Percentiles rank a stretch among this genome's conserved stretches.
Evolutionary conservation across 2,113 vertebrate genomes (phyloP).

Genomic region (Gallinago paraguaiae): DNA sequence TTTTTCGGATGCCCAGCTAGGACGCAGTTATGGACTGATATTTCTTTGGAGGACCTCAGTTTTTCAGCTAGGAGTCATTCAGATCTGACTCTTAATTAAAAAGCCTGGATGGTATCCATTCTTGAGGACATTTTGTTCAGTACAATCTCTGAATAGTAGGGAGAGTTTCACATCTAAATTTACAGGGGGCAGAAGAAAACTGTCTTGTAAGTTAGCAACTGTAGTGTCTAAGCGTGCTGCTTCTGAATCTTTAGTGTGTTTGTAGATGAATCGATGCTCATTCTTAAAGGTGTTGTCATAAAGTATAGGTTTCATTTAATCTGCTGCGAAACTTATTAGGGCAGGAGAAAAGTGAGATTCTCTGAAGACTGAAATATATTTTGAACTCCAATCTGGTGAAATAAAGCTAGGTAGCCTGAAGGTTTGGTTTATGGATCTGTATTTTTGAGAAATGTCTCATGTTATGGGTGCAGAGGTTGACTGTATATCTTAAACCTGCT

Average conservation of each 20-base stretch:
- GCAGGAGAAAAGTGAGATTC: neutral
- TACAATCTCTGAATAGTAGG: neutral
- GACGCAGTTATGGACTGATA: neutral
- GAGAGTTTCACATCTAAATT: neutral
- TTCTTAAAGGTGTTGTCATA: neutral
- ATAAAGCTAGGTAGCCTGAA: neutral
- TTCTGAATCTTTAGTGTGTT: neutral
- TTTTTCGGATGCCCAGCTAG: neutral
- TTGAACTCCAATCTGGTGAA: neutral
- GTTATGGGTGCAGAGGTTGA: neutral
- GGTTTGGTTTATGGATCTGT: neutral
- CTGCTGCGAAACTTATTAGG: neutral
- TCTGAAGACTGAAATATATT: neutral
- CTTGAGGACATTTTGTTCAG: neutral
- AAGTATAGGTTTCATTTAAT: neutral
- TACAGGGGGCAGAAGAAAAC: neutral
- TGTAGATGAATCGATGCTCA: neutral
- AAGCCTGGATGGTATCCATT: neutral
- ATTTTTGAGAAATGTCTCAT: neutral
- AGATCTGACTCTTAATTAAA: neutral
- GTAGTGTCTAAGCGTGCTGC: neutral
- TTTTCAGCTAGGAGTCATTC: neutral
- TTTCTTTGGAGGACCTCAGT: neutral
- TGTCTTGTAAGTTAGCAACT: neutral
- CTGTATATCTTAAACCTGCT: neutral